Base-by-base conservation (phyloP, 2,888 invertebrate genomes). In the Morpho achilles region DNA sequence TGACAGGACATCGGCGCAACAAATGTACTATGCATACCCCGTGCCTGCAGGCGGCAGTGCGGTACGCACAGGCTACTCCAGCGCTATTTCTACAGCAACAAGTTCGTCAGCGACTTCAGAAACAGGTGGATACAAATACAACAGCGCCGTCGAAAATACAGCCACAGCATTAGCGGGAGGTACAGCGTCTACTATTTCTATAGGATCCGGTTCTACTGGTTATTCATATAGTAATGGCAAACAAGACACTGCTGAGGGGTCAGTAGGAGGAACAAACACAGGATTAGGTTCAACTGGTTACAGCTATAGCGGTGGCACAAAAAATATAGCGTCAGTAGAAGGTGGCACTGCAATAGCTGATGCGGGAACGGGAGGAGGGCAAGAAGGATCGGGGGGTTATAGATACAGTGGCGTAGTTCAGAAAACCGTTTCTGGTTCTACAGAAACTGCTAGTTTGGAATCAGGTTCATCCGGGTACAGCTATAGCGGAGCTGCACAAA, bases 11-110 rank as follows among this genome's bases (percentile, higher is more conserved):
- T 82, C 78, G 73, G 76, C 75, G 70, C 82, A 81, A 73, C 82
- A 81, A 74, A 87, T 86, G 87, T 87, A 75, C 79, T 87, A 88
- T 75, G 85, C 85, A 56, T 87, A 87, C 68, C 85, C 87, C 53
- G 84, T 69, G 41, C 84, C 84, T 22, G 66, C 72, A 40, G 67
- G 73, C 52, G 76, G 72, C 49, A 75, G 72, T 48, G 68, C 74
- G 10, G 72, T 74, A 50, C 79, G 72, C 69, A 72, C 75, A 63
- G 79, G 81, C n/a, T 74, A 68, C 58, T 71, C 76, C 7, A 65
- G 66, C 32, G 50, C 73, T 41, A 70, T 69, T 9, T 60, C 69
- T 43, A 66, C 73, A 9, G 56, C 67, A 4, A 64, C 68, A 7
- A 62, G 69, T 6, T 59, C 62, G 10, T 22, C 56, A 45, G 64